Conservation (phyloP, 1,140 invertebrate genomes). For the Phortica variegata region DNA sequence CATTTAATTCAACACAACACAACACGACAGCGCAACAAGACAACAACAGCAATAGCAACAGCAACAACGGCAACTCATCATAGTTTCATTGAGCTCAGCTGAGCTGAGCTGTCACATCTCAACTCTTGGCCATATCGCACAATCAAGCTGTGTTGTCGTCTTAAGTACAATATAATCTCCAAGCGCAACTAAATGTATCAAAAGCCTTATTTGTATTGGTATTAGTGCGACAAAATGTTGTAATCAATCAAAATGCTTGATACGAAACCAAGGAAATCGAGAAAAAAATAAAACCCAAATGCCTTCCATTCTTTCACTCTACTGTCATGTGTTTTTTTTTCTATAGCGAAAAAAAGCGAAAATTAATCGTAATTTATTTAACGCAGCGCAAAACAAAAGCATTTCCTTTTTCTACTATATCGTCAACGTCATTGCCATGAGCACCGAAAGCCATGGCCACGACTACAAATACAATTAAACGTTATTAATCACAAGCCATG, state of each 20-base stretch:
- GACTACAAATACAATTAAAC: constrained; percentile 36
- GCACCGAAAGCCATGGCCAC: background rate
- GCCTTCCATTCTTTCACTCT: too few relatives aligned
- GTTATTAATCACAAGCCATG: constrained; percentile 53
- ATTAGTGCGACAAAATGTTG: constrained; percentile 50
- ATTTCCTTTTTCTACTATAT: too few relatives aligned
- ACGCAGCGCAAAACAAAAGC: too few relatives aligned
- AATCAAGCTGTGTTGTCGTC: constrained; percentile 31
- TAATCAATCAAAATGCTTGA: constrained; percentile 40
- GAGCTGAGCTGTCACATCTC: too few relatives aligned
- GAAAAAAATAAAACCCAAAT: too few relatives aligned
- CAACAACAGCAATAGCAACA: too few relatives aligned
- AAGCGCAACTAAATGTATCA: constrained; percentile 29
- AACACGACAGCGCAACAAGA: constrained; percentile 5
- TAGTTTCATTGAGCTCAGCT: too few relatives aligned
- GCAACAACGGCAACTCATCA: too few relatives aligned
- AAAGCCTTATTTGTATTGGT: constrained; percentile 20
- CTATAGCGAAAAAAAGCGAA: too few relatives aligned
- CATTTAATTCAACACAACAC: background rate
- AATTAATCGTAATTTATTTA: too few relatives aligned
- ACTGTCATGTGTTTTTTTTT: too few relatives aligned
- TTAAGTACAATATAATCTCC: constrained; percentile 24
- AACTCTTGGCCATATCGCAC: constrained; percentile 3
- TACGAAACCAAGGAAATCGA: too few relatives aligned
- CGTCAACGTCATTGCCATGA: background rate